phyloP scores from a whole-genome alignment of 2,113 vertebrate genomes.

The Silurus glanis region DNA sequence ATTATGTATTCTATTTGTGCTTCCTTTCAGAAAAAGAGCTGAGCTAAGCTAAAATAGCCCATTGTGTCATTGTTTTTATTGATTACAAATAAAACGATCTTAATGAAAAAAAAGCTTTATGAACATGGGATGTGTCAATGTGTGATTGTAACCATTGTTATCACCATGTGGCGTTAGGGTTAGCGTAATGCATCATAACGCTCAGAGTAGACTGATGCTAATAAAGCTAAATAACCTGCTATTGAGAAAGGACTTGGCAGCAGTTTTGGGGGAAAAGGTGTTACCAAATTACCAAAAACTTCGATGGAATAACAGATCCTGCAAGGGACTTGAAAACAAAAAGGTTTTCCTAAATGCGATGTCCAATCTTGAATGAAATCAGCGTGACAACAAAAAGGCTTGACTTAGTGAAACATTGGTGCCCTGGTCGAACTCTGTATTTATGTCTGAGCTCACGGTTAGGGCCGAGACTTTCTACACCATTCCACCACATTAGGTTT shows the following conservation, averaged over 20 bases:
- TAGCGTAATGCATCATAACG: neutral
- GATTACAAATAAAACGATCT: neutral
- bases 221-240: neutral
- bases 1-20: neutral
- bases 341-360: neutral
- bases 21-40: neutral
- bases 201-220: neutral
- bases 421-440: neutral
- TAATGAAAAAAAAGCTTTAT: neutral
- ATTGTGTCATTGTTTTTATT: slow-evolving; percentile 2
- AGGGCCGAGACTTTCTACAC: neutral
- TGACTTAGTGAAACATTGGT: neutral
- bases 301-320: neutral
- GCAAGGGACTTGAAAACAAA: neutral
- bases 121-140: neutral
- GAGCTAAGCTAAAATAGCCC: neutral
- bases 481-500: slow-evolving; percentile 9
- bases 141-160: neutral
- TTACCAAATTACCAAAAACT: neutral
- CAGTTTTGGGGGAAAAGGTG: neutral
- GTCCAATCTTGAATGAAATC: neutral
- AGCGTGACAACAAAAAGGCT: neutral
- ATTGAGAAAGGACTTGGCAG: neutral
- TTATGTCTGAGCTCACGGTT: neutral
- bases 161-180: neutral